Conservation (phyloP, 2,797 vertebrate species). For the Brachyalestes nurse region DNA sequence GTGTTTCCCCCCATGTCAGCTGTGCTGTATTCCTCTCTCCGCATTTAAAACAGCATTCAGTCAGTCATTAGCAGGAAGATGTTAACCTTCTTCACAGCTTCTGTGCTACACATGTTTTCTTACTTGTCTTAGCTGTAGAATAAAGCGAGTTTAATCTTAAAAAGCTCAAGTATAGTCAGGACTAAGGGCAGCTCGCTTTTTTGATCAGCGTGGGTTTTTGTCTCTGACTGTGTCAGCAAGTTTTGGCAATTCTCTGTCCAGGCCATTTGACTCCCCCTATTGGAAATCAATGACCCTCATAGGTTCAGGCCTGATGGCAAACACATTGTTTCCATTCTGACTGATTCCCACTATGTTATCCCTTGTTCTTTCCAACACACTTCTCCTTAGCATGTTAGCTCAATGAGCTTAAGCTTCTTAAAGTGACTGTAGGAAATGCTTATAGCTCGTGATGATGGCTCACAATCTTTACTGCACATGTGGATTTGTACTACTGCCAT, state of each 20-base stretch:
- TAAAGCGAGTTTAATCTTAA: not conserved
- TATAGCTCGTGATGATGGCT: not conserved
- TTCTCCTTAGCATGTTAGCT: not conserved
- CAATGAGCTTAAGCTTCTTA: not conserved
- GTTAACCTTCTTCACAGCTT: too few relatives aligned
- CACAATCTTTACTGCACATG: too few relatives aligned
- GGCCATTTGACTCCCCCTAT: slow-evolving; percentile 56
- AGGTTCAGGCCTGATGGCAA: slow-evolving; percentile 14
- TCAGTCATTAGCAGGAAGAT: not conserved
- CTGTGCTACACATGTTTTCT: not conserved
- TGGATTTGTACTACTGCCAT: too few relatives aligned
- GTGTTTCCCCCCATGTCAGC: not conserved
- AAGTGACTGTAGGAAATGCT: not conserved
- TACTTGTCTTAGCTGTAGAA: not conserved
- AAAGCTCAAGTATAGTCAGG: not conserved
- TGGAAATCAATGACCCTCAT: slow-evolving; percentile 64
- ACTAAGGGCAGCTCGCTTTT: not conserved
- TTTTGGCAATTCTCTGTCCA: slow-evolving; percentile 48
- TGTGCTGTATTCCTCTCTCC: not conserved
- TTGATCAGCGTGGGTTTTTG: not conserved
- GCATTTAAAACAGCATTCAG: not conserved
- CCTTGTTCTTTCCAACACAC: not conserved
- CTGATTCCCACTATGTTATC: slow-evolving; percentile 22
- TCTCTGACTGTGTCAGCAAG: slow-evolving; percentile 29
- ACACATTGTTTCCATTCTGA: slow-evolving; percentile 35